Evolutionary conservation across 1,140 invertebrate genomes (phyloP).

Genomic region (Melanaphis sacchari): DNA sequence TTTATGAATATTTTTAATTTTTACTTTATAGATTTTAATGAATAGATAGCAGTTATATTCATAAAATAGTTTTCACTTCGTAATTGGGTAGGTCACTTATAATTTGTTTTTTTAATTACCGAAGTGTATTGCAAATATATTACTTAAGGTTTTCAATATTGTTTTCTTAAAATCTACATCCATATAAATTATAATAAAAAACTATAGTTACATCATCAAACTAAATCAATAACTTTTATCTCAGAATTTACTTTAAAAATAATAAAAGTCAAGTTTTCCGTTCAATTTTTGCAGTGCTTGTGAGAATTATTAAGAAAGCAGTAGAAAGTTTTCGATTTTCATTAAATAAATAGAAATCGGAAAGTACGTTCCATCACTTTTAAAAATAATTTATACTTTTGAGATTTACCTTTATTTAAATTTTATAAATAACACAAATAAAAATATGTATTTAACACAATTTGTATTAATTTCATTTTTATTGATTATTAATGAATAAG

Average conservation of each 20-base stretch:
- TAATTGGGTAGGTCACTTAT: neutral
- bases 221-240: neutral
- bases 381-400: neutral
- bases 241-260: neutral
- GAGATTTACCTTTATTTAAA: neutral
- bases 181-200: neutral
- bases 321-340: neutral
- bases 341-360: neutral
- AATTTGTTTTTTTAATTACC: neutral
- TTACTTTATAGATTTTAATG: too few species aligned
- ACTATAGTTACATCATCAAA: neutral
- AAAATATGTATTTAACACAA: too few species aligned
- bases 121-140: neutral
- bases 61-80: too few species aligned
- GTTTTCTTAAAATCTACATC: neutral
- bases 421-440: too few species aligned
- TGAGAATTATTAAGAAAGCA: neutral
- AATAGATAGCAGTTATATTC: too few species aligned
- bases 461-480: too few species aligned
- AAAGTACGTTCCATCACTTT: neutral
- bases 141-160: neutral
- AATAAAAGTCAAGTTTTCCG: neutral
- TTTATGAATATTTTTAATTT: too few species aligned
- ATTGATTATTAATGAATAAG: too few species aligned
- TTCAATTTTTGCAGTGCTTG: neutral